Evolutionary conservation across 2,888 invertebrate genomes (phyloP), one percentile per base, ranked within the genome.

Genomic region (Polymixis flavicincta): DNA sequence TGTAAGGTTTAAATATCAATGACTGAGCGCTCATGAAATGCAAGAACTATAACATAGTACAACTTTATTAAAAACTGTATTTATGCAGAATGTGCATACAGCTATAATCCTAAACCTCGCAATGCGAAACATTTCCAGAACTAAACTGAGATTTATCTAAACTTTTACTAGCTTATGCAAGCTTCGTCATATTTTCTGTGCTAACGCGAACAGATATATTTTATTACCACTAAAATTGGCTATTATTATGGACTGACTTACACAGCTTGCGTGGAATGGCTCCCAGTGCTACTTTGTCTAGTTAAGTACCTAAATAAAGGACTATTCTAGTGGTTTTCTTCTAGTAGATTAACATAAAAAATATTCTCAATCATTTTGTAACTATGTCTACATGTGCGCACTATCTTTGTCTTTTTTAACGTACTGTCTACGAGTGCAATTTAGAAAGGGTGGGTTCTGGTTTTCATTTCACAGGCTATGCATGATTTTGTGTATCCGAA

Each of bases 211-310:
- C 52, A 72, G 61, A 76, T 72, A 74, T 73, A 61, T 68, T 80
- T 81, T 80, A 81, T 66, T 60, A 59, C 25, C 25, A 77, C 61
- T 77, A 77, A 81, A 77, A 76, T 80, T 69, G 76, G 80, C 55
- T 60, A 57, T 76, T 77, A 73, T 77, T 70, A 66, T 73, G 69
- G 52, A 73, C 72, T 77, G 42, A 32, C 32, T 64, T 8, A 13
- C 65, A 72, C 66, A 66, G 78, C 61, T 65, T 73, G 74, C 25
- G 19, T 32, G 32, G 54, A 79, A 67, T 73, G 22, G 71, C 14
- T 37, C 59, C 52, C 11, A 42, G 19, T 25, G 25, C 8, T 71
- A 52, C 55, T 37, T 64, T 64, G 45, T 77, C 77, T 48, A 52
- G 52, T 64, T 71, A 7, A 77, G 59, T 77, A 37, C 71, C 19